Evolutionary conservation across 2,888 invertebrate genomes (phyloP).

Genomic region (Laothoe populi): DNA sequence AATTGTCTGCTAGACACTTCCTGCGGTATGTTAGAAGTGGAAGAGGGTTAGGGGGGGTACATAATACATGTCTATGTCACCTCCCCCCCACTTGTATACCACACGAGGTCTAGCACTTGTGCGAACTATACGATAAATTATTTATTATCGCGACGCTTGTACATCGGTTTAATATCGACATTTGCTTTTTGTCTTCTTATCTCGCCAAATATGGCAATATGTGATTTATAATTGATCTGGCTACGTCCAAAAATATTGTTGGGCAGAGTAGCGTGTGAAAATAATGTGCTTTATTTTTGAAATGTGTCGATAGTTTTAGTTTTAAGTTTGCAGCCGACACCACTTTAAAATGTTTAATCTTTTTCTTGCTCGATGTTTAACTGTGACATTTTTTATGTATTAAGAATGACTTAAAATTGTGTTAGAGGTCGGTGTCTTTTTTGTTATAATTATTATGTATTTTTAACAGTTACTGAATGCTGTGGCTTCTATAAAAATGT

Average conservation of each 20-base stretch:
- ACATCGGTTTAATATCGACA: slow-evolving; percentile 8
- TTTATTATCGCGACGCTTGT: background rate
- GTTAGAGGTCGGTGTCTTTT: too few species aligned
- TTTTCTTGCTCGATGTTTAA: background rate
- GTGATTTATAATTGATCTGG: slow-evolving; percentile 20
- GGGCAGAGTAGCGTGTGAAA: background rate
- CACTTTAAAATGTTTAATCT: slow-evolving; percentile 1
- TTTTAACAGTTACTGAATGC: too few species aligned
- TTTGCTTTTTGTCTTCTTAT: slow-evolving; percentile 5
- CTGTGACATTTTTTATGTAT: too few species aligned
- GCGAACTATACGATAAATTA: background rate
- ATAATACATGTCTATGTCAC: too few species aligned
- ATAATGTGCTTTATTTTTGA: slow-evolving; percentile 13
- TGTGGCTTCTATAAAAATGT: too few species aligned
- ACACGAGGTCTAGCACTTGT: background rate
- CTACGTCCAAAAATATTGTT: background rate
- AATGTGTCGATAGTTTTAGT: slow-evolving; percentile 4
- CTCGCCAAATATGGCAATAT: background rate
- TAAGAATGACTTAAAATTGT: too few species aligned
- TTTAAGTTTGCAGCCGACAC: slow-evolving; percentile 14
- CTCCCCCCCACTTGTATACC: background rate
- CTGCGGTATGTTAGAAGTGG: background rate
- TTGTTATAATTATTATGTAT: too few species aligned
- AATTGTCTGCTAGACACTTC: background rate
- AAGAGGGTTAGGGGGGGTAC: background rate